Base-by-base conservation (phyloP, 2,888 invertebrate species). In the Papilio gigon region DNA sequence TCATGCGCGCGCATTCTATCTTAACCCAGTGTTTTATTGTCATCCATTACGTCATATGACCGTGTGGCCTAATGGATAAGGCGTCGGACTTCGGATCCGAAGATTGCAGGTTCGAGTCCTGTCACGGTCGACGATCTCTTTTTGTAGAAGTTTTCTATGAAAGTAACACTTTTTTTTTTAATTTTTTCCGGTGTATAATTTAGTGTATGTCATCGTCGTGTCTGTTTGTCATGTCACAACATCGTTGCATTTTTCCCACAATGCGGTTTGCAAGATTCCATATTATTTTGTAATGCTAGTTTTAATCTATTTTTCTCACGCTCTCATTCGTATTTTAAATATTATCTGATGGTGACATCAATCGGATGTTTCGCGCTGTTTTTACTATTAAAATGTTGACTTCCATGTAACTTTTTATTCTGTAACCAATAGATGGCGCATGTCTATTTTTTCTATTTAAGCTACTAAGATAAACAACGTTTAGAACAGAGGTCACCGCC, bases 61-160 rank as follows among this genome's bases (percentile, higher is more conserved):
- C 93, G 93, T 94, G 94, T 94, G 94, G 94, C 94, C 94, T 94
- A 94, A 94, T 94, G 94, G 94, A 94, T 94, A 94, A 94, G 94
- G 94, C 94, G 94, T 94, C 94, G 94, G 94, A 94, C 94, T 94
- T 94, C 94, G 94, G 93, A 94, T 94, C 94, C 94, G 94, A 94
- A 94, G 94, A 94, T 94, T 94, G 94, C 94, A 94, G 93, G 94
- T 94, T 94, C 94, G 94, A 94, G 93, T 94, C 94, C 94, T 94
- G 94, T 94, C 94, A 94, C 94, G 94, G 94, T 94, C 93, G 94
- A 68, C 0, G 8, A 20, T 14, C 2, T 11, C 11, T 11, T 56
- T 68, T 64, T 67, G 59, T 47, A n/a, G 17, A 40, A 5, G 8
- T 40, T 17, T 14, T 14, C 5, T 20, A 9, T 44, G 9, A 6